Evolutionary conservation across 2,797 vertebrate species (phyloP), one percentile per base, ranked within the genome.

Genomic region (Furcifer pardalis): DNA sequence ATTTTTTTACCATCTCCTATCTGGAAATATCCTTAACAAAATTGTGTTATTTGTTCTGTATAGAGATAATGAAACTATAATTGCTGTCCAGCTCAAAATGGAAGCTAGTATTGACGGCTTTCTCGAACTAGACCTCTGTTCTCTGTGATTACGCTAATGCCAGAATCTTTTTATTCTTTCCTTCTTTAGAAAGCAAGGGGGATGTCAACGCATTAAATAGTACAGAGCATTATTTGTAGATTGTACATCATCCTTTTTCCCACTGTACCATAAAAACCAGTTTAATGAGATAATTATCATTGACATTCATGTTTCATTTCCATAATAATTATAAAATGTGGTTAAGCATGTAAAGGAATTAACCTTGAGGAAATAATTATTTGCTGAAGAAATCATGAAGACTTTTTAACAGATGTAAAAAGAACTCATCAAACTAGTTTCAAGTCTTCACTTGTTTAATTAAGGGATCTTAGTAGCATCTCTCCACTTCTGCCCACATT

Each of bases 251-350:
- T 66, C 27, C 0, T 15, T 0, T 19, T 85, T 37, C 72, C 3
- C 17, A n/a, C 5, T 17, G n/a, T n/a, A 69, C 5, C 2, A 1
- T 79, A 82, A 73, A 86, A 91, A 90, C 21, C 0, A 84, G 68
- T 46, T 73, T 79, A 73, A 79, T 69, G 42, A 89, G 25, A 68
- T 44, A 63, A 40, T 86, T 86, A 87, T 62, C 32, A 80, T 1
- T 80, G 66, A 25, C 49, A 88, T 72, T 85, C 0, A 0, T 79
- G 84, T 90, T 92, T 85, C 0, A 74, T 89, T 87, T 88, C 66
- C 46, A 68, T 89, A 89, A 84, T 82, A 86, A 35, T 9, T 87
- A 30, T 27, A 82, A 92, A 90, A 86, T 88, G 72, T 21, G 32
- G 0, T 0, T 32, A 86, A 75, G 0, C 4, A 44, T 69, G 2